phyloP scores from a whole-genome alignment of 1,140 invertebrate genomes.

The Apis mellifera region Amel_HAv3.1 CM009944.2:9454001-9454500 shows the following conservation, averaged over 20 bases:
- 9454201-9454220: constrained; percentile 74
- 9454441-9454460: constrained; percentile 54
- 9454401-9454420: constrained; percentile 80
- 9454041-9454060: constrained; percentile 51
- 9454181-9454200: constrained; percentile 66
- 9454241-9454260: constrained; percentile 48
- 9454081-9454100: constrained; percentile 43
- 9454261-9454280: constrained; percentile 15
- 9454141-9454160: constrained; percentile 49
- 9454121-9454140: constrained; percentile 35
- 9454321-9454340: constrained; percentile 6
- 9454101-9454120: constrained; percentile 50
- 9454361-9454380: constrained; percentile 51
- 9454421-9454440: constrained; percentile 69
- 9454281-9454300: neutral
- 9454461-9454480: constrained; percentile 61
- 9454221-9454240: constrained; percentile 44
- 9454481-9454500: constrained; percentile 57
- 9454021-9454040: constrained; percentile 60
- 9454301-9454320: neutral
- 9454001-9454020: constrained; percentile 61
- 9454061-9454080: constrained; percentile 37
- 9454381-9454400: constrained; percentile 54
- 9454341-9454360: constrained; percentile 59
- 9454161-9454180: constrained; percentile 47